Evolutionary conservation across 2,797 vertebrate species (phyloP).

Genomic region (Sardinella longiceps): DNA sequence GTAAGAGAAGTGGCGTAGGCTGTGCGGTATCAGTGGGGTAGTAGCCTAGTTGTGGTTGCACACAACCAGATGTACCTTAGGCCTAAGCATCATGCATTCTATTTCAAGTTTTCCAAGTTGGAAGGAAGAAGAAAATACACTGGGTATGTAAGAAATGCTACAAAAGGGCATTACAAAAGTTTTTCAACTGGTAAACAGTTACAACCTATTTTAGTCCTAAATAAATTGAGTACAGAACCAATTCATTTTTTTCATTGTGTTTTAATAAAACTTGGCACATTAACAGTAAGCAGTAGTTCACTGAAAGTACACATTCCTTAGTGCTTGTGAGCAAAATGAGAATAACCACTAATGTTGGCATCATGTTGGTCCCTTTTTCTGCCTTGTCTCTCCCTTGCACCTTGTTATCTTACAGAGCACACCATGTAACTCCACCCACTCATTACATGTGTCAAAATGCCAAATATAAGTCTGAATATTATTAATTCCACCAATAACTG

Average conservation of each 20-base stretch:
- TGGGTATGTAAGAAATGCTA: too few relatives aligned
- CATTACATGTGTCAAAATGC: background rate
- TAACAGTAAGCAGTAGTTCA: background rate
- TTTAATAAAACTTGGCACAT: background rate
- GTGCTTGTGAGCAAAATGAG: background rate
- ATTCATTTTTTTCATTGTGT: background rate
- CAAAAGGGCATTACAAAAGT: background rate
- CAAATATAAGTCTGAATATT: background rate
- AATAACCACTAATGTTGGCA: background rate
- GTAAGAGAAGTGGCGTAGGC: too few relatives aligned
- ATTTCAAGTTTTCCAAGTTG: background rate
- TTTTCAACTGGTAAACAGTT: too few relatives aligned
- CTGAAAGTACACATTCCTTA: background rate
- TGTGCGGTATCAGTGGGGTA: too few relatives aligned
- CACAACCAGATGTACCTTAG: too few relatives aligned
- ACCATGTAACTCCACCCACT: background rate
- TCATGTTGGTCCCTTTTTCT: background rate
- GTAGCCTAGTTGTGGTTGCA: too few relatives aligned
- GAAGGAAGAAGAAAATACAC: too few relatives aligned
- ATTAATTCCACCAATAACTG: background rate
- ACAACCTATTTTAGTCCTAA: background rate
- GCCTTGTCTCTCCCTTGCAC: background rate
- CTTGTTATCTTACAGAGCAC: background rate
- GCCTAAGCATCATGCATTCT: too few relatives aligned
- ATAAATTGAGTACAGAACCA: background rate